Evolutionary conservation across 2,888 invertebrate species (phyloP), one percentile per base, ranked within the genome.

Genomic region (Alviniconcha strummeri): DNA sequence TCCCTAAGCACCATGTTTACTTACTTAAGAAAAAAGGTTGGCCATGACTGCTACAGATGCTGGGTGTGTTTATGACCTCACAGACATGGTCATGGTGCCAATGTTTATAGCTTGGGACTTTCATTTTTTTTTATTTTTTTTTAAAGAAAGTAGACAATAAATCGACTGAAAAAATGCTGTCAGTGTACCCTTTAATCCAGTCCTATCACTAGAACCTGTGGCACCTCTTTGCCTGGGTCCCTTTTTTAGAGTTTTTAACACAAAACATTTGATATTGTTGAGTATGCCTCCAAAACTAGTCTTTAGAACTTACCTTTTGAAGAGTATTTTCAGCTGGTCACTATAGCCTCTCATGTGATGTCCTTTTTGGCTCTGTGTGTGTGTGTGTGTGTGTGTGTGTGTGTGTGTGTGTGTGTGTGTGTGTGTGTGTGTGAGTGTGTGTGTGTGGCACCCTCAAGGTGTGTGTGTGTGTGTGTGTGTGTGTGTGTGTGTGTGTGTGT

Each of bases 371-470:
- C 56, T 76, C 76, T 76, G 74, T 19, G 9, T 74, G 19, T 74
- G 13, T 54, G n/a, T 67, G 15, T 69, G 13, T 54, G 67, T 69
- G 36, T 81, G 13, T 81, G 57, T 74, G 56, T 81, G 74, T 81
- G 74, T 81, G 74, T 81, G 74, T 81, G 56, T 74, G 74, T 83
- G 71, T 78, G 56, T 83, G 78, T 83, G 56, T 83, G 78, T 83
- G 56, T 78, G 78, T 78, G 71, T 83, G 78, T 83, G 8, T 78
- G 19, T 78, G 69, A 71, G 71, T 71, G 19, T 71, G 57, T 74
- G 57, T 81, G 56, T 81, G 56, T 81, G 57, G 54, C 74, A 74
- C 74, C 74, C 81, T 81, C 57, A 57, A 74, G 72, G 19, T 74
- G 57, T 81, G 56, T 81, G 57, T 71, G 19, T 60, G n/a, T 57